Base-by-base conservation (phyloP, 64 coral and sea anemone genomes). In the Anthopleura sola region DNA sequence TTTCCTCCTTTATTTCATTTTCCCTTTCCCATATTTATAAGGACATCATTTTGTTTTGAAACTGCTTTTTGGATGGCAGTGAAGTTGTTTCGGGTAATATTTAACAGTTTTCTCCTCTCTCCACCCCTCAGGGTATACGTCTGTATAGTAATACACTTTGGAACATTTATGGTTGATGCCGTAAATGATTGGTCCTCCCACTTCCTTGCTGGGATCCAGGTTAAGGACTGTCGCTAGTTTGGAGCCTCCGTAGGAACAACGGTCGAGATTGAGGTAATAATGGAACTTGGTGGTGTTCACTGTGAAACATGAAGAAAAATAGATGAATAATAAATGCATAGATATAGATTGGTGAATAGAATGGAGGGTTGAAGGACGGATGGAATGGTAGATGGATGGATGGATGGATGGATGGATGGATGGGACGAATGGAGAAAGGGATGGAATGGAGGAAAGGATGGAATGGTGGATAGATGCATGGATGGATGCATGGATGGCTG, bases 201-300 rank as follows among this genome's bases (percentile, higher is more conserved):
- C 69, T 60, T 84, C 18, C 24, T 90, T 78, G 21, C 16, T 56
- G 37, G 74, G 82, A 10, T 68, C 32, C 26, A 90, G 53, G 49
- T 68, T 51, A 17, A 3, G 26, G 8, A 62, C 82, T 24, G 80
- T 75, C 13, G 56, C 23, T 53, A 84, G 82, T 51, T 36, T 36
- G 5, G 49, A 26, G 39, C 81, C 82, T 47, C 88, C 88, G 75
- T 60, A 84, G 8, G 88, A 82, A 78, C 88, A 90, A 3, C 88
- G 81, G 33, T 90, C 80, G 12, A 84, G 47, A 24, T 90, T 90
- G n/a, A 90, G 75, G 82, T 90, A 90, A 60, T 90, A 90, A 9
- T 90, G 88, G 24, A 44, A 17, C 24, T 26, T 40, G 20, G 76
- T 79, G 13, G 39, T n/a, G 14, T 79, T 79, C 8, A 44, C 76